These are phyloP conservation scores for Heloderma charlesbogerti DNA, from an alignment of 2,113 vertebrate genomes.

Conservation along the genomic window DNA sequence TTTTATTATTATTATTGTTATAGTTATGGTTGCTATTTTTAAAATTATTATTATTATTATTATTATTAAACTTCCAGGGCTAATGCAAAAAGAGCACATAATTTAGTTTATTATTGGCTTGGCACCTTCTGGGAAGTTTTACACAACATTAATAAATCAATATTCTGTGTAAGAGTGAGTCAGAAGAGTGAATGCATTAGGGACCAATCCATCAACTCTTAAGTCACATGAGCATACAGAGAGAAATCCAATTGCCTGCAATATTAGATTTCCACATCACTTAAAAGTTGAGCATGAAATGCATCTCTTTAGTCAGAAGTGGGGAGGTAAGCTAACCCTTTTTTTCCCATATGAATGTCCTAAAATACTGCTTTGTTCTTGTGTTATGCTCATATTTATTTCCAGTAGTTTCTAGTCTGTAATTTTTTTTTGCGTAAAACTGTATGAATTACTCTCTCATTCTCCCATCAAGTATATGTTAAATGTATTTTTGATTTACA, in stretches of 20 bases:
- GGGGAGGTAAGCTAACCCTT: conserved; percentile 17
- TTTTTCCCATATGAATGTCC: background rate
- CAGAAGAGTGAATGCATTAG: conserved; percentile 60
- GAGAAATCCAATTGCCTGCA: conserved; percentile 55
- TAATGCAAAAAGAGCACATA: conserved; percentile 12
- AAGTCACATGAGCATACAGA: conserved; percentile 63
- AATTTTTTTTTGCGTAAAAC: background rate
- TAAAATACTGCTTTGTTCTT: conserved; percentile 45
- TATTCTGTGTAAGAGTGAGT: conserved; percentile 47
- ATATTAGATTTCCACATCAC: conserved; percentile 57
- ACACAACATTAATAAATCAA: conserved; percentile 49
- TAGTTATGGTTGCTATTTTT: no score
- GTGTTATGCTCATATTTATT: conserved; percentile 25
- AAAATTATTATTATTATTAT: no score
- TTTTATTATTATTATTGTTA: no score
- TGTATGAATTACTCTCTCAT: background rate
- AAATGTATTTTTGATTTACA: background rate
- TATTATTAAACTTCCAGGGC: background rate
- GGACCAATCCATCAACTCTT: conserved; percentile 56
- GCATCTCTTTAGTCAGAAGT: conserved; percentile 16
- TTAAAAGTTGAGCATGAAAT: conserved; percentile 44
- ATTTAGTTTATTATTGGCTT: conserved; percentile 24
- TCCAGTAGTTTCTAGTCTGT: background rate
- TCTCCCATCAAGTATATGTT: background rate
- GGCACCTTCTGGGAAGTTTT: conserved; percentile 26